Conservation (phyloP, 2,888 invertebrate genomes). For the Brachynemurus nebulosus region DNA sequence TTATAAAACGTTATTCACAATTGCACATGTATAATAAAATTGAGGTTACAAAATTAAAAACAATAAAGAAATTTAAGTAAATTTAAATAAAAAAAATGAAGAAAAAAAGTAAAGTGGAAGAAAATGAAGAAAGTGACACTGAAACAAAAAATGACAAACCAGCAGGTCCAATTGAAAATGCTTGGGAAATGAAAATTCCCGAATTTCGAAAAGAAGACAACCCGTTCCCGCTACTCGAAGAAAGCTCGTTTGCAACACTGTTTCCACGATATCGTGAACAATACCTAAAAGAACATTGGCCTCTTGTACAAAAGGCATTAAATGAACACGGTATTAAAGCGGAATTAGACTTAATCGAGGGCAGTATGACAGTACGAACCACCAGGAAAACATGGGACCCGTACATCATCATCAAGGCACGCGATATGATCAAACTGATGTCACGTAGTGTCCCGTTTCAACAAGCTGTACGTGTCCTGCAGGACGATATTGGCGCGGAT, state of each 20-base stretch:
- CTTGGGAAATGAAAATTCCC: conserved; percentile 77
- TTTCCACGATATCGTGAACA: conserved; percentile 97
- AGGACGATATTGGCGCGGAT: conserved; percentile 87
- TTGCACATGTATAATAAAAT: too few relatives aligned
- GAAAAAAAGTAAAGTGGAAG: too few relatives aligned
- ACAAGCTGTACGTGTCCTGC: conserved; percentile 74
- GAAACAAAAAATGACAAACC: neutral
- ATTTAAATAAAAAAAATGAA: too few relatives aligned
- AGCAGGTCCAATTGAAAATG: conserved; percentile 48
- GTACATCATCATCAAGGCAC: conserved; percentile 87
- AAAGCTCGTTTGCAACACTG: conserved; percentile 91
- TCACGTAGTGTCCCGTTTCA: conserved; percentile 95
- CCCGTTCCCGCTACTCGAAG: conserved; percentile 74
- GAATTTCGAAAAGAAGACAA: conserved; percentile 81
- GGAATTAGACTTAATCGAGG: conserved; percentile 83
- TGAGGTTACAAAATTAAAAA: too few relatives aligned
- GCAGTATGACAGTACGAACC: conserved; percentile 89
- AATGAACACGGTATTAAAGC: conserved; percentile 67
- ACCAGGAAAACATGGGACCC: conserved; percentile 98
- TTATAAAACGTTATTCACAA: too few relatives aligned
- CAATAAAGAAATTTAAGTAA: too few relatives aligned
- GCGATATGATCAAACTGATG: conserved; percentile 89
- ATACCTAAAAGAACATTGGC: conserved; percentile 91
- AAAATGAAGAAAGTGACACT: too few relatives aligned
- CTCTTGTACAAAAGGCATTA: conserved; percentile 76